Percentiles rank a stretch among this genome's conserved stretches.
Conservation (phyloP, 2,113 vertebrate genomes). For the Centropristis striata region DNA sequence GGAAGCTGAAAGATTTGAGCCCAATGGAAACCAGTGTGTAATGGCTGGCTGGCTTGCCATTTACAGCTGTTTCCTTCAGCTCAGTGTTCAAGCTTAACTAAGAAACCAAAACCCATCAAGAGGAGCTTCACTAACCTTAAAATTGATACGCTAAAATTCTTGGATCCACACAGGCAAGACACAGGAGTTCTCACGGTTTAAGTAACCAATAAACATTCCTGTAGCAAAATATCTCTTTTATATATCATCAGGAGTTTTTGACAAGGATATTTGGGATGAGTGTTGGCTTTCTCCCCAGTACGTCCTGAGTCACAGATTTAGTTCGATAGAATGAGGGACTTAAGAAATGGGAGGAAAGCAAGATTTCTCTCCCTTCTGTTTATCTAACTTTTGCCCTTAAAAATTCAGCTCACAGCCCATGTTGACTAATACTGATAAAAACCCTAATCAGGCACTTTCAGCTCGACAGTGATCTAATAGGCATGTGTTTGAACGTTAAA, state of each 20-base stretch:
- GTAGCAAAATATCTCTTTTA: slow-evolving; percentile 69
- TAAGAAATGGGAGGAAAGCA: slow-evolving; percentile 5
- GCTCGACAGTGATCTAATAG: slow-evolving; percentile 70
- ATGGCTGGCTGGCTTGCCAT: slow-evolving; percentile 44
- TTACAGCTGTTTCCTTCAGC: slow-evolving; percentile 42
- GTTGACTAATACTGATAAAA: slow-evolving; percentile 68
- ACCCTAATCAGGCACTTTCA: slow-evolving; percentile 63
- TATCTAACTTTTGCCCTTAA: slow-evolving; percentile 65
- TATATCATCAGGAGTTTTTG: slow-evolving; percentile 67
- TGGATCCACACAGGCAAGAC: slow-evolving; percentile 55
- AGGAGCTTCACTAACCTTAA: slow-evolving; percentile 58
- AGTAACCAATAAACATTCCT: slow-evolving; percentile 58
- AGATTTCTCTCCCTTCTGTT: slow-evolving; percentile 36
- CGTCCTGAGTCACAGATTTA: slow-evolving; percentile 72
- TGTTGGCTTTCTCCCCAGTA: slow-evolving; percentile 48
- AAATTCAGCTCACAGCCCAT: slow-evolving; percentile 45
- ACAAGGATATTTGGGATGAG: slow-evolving; percentile 68
- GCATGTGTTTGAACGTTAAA: slow-evolving; percentile 70
- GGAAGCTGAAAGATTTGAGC: slow-evolving; percentile 36
- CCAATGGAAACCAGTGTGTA: slow-evolving; percentile 47
- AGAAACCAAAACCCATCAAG: slow-evolving; percentile 51
- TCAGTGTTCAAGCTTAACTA: slow-evolving; percentile 47
- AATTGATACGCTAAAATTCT: slow-evolving; percentile 53
- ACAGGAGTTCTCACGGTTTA: slow-evolving; percentile 52
- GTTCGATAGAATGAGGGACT: slow-evolving; percentile 24